Evolutionary conservation across 2,113 vertebrate species (phyloP), one percentile per base, ranked within the genome.

Genomic region (Grammomys dolichurus): DNA sequence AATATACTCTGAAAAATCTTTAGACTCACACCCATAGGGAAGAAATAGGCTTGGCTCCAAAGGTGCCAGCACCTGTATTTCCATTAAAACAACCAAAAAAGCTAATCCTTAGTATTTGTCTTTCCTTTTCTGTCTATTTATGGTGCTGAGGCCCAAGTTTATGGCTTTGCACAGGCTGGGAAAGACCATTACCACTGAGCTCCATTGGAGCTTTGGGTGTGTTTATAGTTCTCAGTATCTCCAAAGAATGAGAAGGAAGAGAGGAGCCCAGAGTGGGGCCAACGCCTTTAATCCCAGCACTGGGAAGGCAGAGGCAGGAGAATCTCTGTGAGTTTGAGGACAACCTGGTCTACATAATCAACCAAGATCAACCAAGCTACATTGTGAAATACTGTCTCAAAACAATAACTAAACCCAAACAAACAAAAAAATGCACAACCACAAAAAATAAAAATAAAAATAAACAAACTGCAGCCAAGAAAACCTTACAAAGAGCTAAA

Each of bases 41-140:
- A 88, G 26, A 63, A 31, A 60, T 36, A 69, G n/a, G 33, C 20
- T 24, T 36, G 19, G 33, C 43, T 95, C 19, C 81, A 73, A 91
- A 84, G 5, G 36, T 88, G 22, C 3, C 6, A 28, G 26, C 51
- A 86, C 54, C 94, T 96, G 77, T 26, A 73, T 31, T 95, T 88
- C 77, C 60, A 86, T 93, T 93, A 88, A 92, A 85, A 90, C 69
- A 65, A 40, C 56, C 17, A 36, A 73, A n/a, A 43, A 5, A 48
- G 46, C 51, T 46, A 24, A 48, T 31, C 2, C 20, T 24, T 31
- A 40, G 28, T 48, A 43, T 85, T 67, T 86, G 4, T 40, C 22
- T 40, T 33, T 17, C 33, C 8, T 56, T 88, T 40, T 43, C 85
- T 73, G 22, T 72, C 31, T 51, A 13, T 20, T 9, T 33, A 17